A percentile compares a stretch with the other conserved stretches of the same genome.
Conservation (phyloP, 2,888 invertebrate genomes). For the Cryptus armator region DNA sequence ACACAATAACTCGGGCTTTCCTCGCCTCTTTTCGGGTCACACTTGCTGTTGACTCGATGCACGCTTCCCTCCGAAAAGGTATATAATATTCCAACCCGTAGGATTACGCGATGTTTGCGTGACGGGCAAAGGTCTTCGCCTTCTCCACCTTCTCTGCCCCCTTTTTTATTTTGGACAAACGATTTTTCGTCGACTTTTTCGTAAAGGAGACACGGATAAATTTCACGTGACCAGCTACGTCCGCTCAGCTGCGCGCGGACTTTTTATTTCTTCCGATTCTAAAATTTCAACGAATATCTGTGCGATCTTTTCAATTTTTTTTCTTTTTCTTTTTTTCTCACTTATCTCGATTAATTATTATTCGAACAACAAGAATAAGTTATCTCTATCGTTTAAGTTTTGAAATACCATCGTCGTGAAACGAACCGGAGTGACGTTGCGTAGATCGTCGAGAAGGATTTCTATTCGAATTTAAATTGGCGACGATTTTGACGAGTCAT, state of each 20-base stretch:
- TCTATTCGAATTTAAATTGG: slow-evolving; percentile 72
- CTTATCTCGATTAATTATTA: slow-evolving; percentile 18
- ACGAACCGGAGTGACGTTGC: slow-evolving; percentile 65
- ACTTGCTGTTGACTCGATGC: slow-evolving; percentile 75
- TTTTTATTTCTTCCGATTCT: slow-evolving; percentile 17
- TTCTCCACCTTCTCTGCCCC: slow-evolving; percentile 30
- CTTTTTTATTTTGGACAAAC: slow-evolving; percentile 11
- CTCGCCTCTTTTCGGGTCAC: slow-evolving; percentile 66
- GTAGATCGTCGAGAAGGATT: slow-evolving; percentile 68
- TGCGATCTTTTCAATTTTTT: slow-evolving; percentile 15
- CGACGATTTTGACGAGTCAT: slow-evolving; percentile 69
- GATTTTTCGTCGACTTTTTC: slow-evolving; percentile 51
- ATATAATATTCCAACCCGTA: slow-evolving; percentile 41
- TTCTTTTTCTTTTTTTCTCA: slow-evolving; percentile 1
- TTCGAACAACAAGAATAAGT: slow-evolving; percentile 13
- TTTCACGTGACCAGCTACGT: slow-evolving; percentile 75
- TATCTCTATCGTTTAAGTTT: slow-evolving; percentile 41
- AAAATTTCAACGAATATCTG: slow-evolving; percentile 14
- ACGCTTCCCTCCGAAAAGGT: slow-evolving; percentile 56
- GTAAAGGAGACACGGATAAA: slow-evolving; percentile 28
- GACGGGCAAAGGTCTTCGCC: slow-evolving; percentile 44
- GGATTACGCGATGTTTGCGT: slow-evolving; percentile 59
- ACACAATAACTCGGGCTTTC: slow-evolving; percentile 62
- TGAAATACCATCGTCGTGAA: slow-evolving; percentile 50
- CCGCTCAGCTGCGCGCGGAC: slow-evolving; percentile 76